phyloP scores from a whole-genome alignment of 30 jellyfish, hydroid and myxozoan genomes.

The Aurelia aurita region DNA sequence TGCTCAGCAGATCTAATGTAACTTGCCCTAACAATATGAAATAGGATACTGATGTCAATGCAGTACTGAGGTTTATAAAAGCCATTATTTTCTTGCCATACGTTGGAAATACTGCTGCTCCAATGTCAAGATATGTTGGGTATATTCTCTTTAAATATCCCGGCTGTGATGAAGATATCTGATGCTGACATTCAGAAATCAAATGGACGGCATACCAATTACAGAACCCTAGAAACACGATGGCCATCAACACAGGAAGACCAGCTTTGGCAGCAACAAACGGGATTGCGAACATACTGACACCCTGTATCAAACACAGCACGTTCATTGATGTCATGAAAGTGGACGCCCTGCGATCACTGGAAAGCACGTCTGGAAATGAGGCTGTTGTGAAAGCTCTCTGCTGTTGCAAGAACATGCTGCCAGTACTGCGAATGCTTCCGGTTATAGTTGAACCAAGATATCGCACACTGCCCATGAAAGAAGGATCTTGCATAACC shows the following conservation, averaged over 20 bases:
- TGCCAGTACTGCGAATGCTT: neutral
- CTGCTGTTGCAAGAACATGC: neutral
- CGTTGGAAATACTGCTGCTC: conserved; percentile 53
- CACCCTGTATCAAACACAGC: conserved; percentile 68
- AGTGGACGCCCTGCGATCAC: conserved; percentile 67
- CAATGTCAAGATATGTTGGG: conserved; percentile 69
- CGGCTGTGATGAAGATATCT: conserved; percentile 44
- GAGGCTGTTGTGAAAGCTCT: conserved; percentile 35
- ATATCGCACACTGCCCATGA: neutral
- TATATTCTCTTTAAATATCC: conserved; percentile 61
- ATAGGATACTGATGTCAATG: conserved; percentile 55
- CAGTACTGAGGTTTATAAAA: conserved; percentile 44
- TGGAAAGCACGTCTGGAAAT: conserved; percentile 48
- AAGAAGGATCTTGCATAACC: too few species aligned
- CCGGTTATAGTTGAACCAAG: neutral
- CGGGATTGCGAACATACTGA: conserved; percentile 72
- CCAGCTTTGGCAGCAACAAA: conserved; percentile 70
- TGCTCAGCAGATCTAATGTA: conserved; percentile 42
- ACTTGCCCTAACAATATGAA: conserved; percentile 67
- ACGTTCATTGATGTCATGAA: conserved; percentile 36
- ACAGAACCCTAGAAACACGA: conserved; percentile 18
- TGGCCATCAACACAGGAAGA: conserved; percentile 3
- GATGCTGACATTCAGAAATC: conserved; percentile 70
- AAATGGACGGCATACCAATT: conserved; percentile 45
- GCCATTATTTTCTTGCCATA: conserved; percentile 55